Conservation (phyloP, 2,113 vertebrate species). For the Neopipo cinnamomea region DNA sequence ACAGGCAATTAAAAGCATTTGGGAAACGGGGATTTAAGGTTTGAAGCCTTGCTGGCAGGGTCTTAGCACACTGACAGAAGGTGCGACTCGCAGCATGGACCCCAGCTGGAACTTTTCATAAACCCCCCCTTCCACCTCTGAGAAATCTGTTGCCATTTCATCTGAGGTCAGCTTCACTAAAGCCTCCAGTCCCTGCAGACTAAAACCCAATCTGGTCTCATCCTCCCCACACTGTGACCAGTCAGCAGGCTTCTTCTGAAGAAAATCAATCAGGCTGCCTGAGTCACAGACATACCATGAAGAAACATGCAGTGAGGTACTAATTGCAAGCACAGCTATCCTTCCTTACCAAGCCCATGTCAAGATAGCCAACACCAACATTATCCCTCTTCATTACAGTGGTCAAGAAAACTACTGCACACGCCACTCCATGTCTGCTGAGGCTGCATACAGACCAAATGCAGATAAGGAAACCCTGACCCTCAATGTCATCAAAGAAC, state of each 20-base stretch:
- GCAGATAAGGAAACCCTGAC: neutral
- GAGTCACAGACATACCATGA: constrained; percentile 36
- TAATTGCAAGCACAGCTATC: constrained; percentile 68
- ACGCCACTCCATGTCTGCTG: neutral
- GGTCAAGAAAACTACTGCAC: neutral
- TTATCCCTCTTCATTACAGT: neutral
- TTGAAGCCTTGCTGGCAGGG: neutral
- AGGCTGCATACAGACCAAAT: neutral
- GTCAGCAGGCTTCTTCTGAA: constrained; percentile 34
- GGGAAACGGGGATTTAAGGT: neutral
- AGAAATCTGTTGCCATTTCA: constrained; percentile 40
- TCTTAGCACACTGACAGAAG: neutral
- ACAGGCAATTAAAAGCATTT: constrained; percentile 3
- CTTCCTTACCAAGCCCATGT: neutral
- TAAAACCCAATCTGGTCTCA: neutral
- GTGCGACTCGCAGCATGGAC: neutral
- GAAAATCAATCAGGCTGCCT: constrained; percentile 49
- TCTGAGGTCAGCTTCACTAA: constrained; percentile 25
- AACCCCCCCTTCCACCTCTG: constrained; percentile 20
- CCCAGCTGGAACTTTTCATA: constrained; percentile 30
- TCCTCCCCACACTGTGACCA: neutral
- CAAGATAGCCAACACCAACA: neutral
- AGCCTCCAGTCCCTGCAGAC: constrained; percentile 7
- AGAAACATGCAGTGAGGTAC: constrained; percentile 59
- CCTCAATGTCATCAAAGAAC: neutral